Percentiles rank a stretch among this genome's conserved stretches.
Evolutionary conservation across 1,140 invertebrate species (phyloP).

Genomic region (Colletes gigas): DNA sequence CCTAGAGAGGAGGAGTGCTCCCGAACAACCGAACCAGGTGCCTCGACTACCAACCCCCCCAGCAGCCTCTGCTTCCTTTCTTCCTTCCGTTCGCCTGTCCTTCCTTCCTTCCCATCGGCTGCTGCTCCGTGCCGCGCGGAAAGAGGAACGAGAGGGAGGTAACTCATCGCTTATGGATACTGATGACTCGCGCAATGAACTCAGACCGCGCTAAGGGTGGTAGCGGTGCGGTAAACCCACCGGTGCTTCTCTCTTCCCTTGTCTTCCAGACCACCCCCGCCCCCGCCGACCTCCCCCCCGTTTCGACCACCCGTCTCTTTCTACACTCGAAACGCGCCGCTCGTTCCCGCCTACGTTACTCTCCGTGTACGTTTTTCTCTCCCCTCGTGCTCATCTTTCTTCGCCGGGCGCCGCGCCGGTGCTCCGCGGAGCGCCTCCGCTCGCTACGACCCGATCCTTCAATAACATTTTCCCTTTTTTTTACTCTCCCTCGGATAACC

Average conservation of each 20-base stretch:
- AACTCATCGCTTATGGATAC: conserved; percentile 82
- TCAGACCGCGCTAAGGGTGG: conserved; percentile 72
- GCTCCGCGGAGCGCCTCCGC: conserved; percentile 8
- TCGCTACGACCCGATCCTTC: conserved; percentile 63
- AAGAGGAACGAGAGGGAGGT: conserved; percentile 61
- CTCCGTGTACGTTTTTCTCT: conserved; percentile 28
- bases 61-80: conserved; percentile 14
- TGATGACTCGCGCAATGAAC: conserved; percentile 82
- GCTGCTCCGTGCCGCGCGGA: conserved; percentile 22
- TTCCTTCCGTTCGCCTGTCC: conserved; percentile 14
- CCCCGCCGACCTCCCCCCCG: not conserved
- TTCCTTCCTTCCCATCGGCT: not conserved
- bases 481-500: conserved; percentile 1
- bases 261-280: conserved; percentile 56
- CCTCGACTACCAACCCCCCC: conserved; percentile 55
- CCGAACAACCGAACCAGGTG: conserved; percentile 78
- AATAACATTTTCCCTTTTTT: conserved; percentile 76
- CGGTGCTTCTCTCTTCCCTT: conserved; percentile 55
- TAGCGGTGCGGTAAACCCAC: conserved; percentile 65
- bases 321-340: not conserved
- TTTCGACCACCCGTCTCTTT: conserved; percentile 22
- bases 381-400: conserved; percentile 42
- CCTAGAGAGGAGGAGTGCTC: conserved; percentile 55
- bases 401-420: not conserved
- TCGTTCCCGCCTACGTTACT: too few species aligned